Conservation (phyloP, 2,888 invertebrate genomes). For the Xiphydria camelus region DNA sequence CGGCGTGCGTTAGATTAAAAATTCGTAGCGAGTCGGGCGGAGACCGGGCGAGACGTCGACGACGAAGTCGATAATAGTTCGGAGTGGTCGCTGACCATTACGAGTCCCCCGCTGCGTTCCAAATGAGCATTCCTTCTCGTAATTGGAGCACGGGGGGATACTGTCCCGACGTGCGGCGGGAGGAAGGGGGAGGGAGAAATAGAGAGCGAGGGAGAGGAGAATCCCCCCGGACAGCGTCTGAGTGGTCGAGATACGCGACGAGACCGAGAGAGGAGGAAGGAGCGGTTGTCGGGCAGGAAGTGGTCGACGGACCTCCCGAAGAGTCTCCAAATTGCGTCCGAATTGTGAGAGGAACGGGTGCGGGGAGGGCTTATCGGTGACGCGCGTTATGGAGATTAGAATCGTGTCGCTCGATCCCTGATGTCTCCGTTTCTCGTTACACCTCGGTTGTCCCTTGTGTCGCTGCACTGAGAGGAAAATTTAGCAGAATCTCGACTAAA, state of each 20-base stretch:
- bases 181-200: conserved; percentile 1
- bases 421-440: too few species aligned
- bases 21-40: conserved; percentile 5
- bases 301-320: conserved; percentile 26
- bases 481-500: too few species aligned
- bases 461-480: too few species aligned
- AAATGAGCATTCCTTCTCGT: conserved; percentile 53
- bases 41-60: conserved; percentile 11
- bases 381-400: too few species aligned
- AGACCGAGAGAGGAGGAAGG: conserved; percentile 2
- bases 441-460: too few species aligned
- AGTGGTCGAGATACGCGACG: background rate
- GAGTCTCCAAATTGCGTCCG: conserved; percentile 21
- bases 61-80: conserved; percentile 44
- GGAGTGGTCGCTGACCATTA: conserved; percentile 49
- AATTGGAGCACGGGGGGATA: conserved; percentile 48
- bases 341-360: too few species aligned
- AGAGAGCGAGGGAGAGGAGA: conserved; percentile 5
- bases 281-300: conserved; percentile 22
- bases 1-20: conserved; percentile 13
- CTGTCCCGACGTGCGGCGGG: conserved; percentile 18
- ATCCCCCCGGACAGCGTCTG: background rate
- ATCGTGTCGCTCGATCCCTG: too few species aligned
- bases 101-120: conserved; percentile 40
- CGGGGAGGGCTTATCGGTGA: too few species aligned